Base-by-base conservation (phyloP, 2,797 vertebrate genomes). In the Danio tinwini region DNA sequence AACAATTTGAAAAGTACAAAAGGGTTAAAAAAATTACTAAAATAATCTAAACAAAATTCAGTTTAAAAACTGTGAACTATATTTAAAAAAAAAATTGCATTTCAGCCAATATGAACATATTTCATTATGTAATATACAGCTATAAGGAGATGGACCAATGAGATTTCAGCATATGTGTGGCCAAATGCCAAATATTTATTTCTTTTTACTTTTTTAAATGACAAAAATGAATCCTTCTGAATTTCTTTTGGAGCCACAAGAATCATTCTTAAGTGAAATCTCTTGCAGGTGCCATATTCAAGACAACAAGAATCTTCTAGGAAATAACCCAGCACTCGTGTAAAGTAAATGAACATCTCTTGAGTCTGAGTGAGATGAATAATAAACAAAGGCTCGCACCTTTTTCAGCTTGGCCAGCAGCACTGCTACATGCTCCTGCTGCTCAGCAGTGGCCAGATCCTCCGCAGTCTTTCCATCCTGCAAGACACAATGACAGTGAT, bases 391-490 rank as follows among this genome's bases (percentile, higher is more conserved):
- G 50, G 49, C 16, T 76, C 50, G 19, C 58, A 99, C 98, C 97
- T 99, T 99, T 88, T 96, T 95, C 61, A 99, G 96, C 80, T 95
- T 97, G 39, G 93, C 91, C 87, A 99, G 90, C 72, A 99, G 88
- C 62, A 91, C 88, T 7, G 95, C 93, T 4, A 98, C 92, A 9
- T 91, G 93, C 45, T 97, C 95, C 4, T 98, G 97, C 45, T 95
- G 96, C 67, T 98, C 96, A 0, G 91, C 84, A 53, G 90, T 92
- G n/a, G 97, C 96, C 0, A 99, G 89, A 80, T 99, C 97, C 89
- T 99, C 98, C 1, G 97, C 95, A 0, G 95, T 96, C 89, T 98
- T 98, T 17, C 96, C 97, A 77, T 98, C 97, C 98, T 98, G 87
- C 86, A 13, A 83, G 37, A 64, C 52, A 81, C 44, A 71, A 73